Evolutionary conservation across 2,113 vertebrate species (phyloP), one percentile per base, ranked within the genome.

Genomic region (Myxocyprinus asiaticus): DNA sequence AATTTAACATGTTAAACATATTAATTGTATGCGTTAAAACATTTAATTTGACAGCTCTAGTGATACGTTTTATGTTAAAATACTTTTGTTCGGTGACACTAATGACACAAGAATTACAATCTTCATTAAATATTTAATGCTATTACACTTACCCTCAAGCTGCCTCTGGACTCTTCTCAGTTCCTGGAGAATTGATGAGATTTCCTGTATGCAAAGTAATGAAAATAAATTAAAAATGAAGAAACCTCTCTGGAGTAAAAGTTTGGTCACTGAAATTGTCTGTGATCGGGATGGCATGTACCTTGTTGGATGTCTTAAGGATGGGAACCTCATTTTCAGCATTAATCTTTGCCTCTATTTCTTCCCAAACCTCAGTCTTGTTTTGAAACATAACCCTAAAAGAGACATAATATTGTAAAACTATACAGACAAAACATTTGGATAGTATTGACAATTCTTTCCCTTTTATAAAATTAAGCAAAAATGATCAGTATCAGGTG

Each of bases 231-330:
- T 4, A 10, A 69, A 17, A 42, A 15, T 14, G 6, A 44, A 67
- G 33, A 10, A 8, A 51, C 4, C 61, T 7, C 15, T 58, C 65
- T 63, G 4, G 67, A 45, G 6, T 62, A 4, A 48, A 47, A 33
- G 7, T 9, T 53, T 61, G 4, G 33, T 15, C n/a, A 53, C 33
- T 0, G 45, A 65, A 65, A 58, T 53, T 45, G 6, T 14, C 7
- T 62, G 11, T 74, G 61, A 76, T 9, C 2, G 45, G 9, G 12
- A 17, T 12, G 1, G 4, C 10, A 48, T 84, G 55, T 70, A 99
- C 97, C 94, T 97, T 97, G 87, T 98, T 98, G 66, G 96, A 98
- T 0, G 97, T 98, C 87, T 98, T 98, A 79, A 97, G 89, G 81
- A 98, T 93, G 80, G 97, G 97, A 76, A 97, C 94, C 91, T 98